Base-by-base conservation (phyloP, 2,888 invertebrate species). In the Morpho helenor region DNA sequence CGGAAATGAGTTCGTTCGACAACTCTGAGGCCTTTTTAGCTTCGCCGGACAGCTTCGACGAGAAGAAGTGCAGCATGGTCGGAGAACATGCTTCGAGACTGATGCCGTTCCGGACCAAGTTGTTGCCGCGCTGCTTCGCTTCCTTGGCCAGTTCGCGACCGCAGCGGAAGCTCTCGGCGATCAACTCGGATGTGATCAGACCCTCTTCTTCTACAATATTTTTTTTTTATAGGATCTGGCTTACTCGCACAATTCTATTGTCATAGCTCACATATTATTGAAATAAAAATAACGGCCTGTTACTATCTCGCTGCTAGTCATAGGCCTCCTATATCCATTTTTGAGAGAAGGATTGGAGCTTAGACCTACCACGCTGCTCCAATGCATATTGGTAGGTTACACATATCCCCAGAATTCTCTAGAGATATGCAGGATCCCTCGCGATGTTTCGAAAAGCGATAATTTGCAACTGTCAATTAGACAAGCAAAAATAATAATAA, bases 161-260 rank as follows among this genome's bases (percentile, higher is more conserved):
- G 16, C 79, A 76, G 60, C 77, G 76, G 7, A 84, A 68, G 47
- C 85, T 84, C 59, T 90, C 89, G 7, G 76, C 69, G 7, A 87
- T 93, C 91, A 95, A 72, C 79, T 92, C 71, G 87, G 91, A 66
- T 80, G 91, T 71, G 80, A 93, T 71, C 69, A 88, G 72, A 89
- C 80, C 72, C 84, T 91, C 75, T 91, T 86, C 73, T 83, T 53
- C 53, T 53, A 22, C 41, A 41, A 46, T 9, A 51, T 16, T 50
- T 39, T 44, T 41, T 7, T n/a, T 42, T 40, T 31, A 7, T 2
- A 31, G 31, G 31, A 31, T 3, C 31, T 31, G 31, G 4, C 31
- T 31, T 5, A 31, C 31, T 31, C 31, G 31, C 5, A 31, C 31
- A 31, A 31, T 5, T 31, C 31, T 31, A 31, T 31, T 31, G 31